These are phyloP conservation scores for Anoura caudifer DNA, from an alignment of 2,113 vertebrate genomes.

Conservation along the genomic window DNA sequence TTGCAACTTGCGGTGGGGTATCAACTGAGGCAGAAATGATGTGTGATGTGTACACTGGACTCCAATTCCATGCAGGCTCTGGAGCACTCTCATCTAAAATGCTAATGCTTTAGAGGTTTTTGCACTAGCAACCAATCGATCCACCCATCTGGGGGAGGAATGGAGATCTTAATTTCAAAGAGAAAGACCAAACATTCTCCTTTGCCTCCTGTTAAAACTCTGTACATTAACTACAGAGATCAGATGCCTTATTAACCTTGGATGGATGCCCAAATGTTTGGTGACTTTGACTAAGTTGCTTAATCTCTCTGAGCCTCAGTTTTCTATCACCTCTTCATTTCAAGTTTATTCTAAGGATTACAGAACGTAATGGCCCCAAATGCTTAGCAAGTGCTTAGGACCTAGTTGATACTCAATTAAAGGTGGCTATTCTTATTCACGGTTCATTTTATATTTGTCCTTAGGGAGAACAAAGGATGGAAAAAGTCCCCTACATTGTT, in stretches of 20 bases:
- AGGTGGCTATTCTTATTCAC: background rate
- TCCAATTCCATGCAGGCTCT: background rate
- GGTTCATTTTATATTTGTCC: background rate
- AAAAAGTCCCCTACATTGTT: background rate
- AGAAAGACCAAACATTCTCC: background rate
- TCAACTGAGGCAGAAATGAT: background rate
- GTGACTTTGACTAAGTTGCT: constrained; percentile 9
- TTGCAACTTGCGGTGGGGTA: background rate
- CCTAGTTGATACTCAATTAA: background rate
- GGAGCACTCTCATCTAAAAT: background rate
- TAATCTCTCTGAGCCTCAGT: constrained; percentile 15
- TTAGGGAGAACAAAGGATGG: background rate
- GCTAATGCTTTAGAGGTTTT: background rate
- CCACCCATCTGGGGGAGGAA: background rate
- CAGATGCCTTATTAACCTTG: constrained; percentile 69
- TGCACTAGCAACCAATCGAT: background rate
- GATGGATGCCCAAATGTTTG: constrained; percentile 66
- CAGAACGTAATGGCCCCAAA: background rate
- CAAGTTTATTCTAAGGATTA: background rate
- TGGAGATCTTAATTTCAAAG: constrained; percentile 7
- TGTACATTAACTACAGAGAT: constrained; percentile 43
- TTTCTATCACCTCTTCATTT: background rate
- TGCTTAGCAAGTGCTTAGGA: background rate
- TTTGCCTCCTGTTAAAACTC: constrained; percentile 38
- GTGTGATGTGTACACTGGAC: background rate